These are phyloP conservation scores for Neolamprologus modestus DNA, from an alignment of 2,113 vertebrate genomes.

Conservation along the genomic window DNA sequence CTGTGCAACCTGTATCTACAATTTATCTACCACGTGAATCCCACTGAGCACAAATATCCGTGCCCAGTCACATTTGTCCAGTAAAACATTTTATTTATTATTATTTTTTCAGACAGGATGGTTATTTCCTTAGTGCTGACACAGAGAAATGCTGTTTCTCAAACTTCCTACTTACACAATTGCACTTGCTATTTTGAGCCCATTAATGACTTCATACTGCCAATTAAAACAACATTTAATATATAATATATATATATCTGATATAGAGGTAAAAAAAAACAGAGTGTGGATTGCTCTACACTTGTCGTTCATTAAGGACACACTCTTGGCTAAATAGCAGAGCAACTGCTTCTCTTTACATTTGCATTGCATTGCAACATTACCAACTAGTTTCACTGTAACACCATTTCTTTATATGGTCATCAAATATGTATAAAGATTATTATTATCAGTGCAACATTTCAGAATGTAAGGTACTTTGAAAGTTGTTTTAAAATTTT, in stretches of 20 bases:
- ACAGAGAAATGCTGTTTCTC: neutral
- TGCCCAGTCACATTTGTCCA: neutral
- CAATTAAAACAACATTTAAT: neutral
- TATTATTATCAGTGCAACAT: neutral
- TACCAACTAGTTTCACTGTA: neutral
- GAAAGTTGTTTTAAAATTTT: neutral
- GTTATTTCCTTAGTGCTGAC: neutral
- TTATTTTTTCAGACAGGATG: neutral
- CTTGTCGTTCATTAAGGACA: neutral
- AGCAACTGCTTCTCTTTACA: neutral
- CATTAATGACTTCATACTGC: accelerated
- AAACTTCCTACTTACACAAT: neutral
- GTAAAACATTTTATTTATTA: neutral
- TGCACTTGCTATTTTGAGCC: neutral
- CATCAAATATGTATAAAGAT: neutral
- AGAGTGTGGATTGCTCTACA: neutral
- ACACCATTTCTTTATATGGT: neutral
- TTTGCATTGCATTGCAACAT: neutral
- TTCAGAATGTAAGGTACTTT: neutral
- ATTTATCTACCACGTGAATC: neutral
- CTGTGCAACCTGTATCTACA: neutral
- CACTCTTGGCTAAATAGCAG: neutral
- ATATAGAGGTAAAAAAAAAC: neutral
- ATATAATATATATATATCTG: neutral
- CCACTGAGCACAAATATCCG: neutral